Percentiles rank a stretch among this genome's conserved stretches.
Evolutionary conservation across 2,888 invertebrate species (phyloP).

Genomic region (Cantharis nigra): DNA sequence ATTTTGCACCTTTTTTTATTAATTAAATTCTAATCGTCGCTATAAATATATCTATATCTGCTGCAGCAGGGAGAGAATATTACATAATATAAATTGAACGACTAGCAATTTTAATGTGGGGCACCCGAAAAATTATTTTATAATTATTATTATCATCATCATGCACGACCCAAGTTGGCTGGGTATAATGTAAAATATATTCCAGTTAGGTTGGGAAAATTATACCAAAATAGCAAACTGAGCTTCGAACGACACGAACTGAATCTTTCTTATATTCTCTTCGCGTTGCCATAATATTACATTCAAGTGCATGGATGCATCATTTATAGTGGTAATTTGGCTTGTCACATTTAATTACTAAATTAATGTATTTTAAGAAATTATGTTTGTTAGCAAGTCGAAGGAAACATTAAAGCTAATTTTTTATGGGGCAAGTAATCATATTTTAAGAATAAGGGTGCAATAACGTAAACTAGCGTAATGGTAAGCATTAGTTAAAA

Average conservation of each 20-base stretch:
- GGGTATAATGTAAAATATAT: background rate
- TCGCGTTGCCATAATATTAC: slow-evolving; percentile 31
- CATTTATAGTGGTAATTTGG: slow-evolving; percentile 39
- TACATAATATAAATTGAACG: background rate
- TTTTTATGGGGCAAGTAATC: background rate
- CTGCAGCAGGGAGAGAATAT: background rate
- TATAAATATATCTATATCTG: background rate
- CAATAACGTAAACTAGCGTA: background rate
- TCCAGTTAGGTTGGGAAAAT: background rate
- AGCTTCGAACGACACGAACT: background rate
- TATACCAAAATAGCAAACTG: background rate
- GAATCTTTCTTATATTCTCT: slow-evolving; percentile 20
- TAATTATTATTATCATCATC: background rate
- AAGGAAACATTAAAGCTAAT: background rate
- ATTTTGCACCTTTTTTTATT: background rate
- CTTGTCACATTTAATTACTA: slow-evolving; percentile 39
- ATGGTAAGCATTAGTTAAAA: background rate
- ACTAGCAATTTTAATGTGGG: too few species aligned
- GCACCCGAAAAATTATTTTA: background rate
- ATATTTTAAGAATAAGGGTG: background rate
- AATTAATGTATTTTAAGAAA: slow-evolving; percentile 29
- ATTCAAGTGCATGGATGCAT: slow-evolving; percentile 39
- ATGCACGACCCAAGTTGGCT: background rate
- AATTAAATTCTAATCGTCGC: background rate
- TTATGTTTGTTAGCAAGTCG: background rate